A percentile compares a stretch with the other conserved stretches of the same genome.
Conservation (phyloP, 2,113 vertebrate genomes). For the Xyrauchen texanus region DNA sequence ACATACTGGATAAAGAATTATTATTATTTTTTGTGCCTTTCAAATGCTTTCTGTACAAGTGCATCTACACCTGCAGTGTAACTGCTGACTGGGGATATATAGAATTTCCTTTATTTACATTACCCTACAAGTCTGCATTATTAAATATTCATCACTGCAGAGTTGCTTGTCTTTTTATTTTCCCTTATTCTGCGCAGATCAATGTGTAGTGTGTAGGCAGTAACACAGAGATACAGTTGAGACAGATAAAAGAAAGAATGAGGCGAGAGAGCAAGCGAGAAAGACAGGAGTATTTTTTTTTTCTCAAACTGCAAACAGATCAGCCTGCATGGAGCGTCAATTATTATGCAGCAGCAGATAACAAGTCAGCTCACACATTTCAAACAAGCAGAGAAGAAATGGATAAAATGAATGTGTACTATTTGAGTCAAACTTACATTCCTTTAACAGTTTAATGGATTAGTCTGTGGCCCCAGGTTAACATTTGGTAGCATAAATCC, state of each 20-base stretch:
- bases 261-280: neutral
- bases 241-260: constrained; percentile 25
- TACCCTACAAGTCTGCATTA: constrained; percentile 33
- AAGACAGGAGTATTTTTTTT: neutral
- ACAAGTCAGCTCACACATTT: constrained; percentile 24
- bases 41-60: constrained; percentile 4
- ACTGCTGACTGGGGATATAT: constrained; percentile 19
- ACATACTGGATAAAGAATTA: constrained; percentile 1
- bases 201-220: too few species aligned
- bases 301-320: constrained; percentile 19
- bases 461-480: neutral
- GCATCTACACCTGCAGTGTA: constrained; percentile 35
- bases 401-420: neutral
- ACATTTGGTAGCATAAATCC: constrained; percentile 25
- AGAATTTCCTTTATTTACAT: constrained; percentile 37
- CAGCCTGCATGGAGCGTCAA: constrained; percentile 3
- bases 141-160: constrained; percentile 68
- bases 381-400: constrained; percentile 20
- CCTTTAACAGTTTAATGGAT: neutral
- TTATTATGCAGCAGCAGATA: constrained; percentile 20
- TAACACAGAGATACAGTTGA: neutral
- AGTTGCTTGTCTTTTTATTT: too few species aligned
- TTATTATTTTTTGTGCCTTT: constrained; percentile 6
- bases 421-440: neutral
- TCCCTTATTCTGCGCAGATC: too few species aligned